Evolutionary conservation across 23 tunicate species (phyloP).

Genomic region (Diplosoma virens): DNA sequence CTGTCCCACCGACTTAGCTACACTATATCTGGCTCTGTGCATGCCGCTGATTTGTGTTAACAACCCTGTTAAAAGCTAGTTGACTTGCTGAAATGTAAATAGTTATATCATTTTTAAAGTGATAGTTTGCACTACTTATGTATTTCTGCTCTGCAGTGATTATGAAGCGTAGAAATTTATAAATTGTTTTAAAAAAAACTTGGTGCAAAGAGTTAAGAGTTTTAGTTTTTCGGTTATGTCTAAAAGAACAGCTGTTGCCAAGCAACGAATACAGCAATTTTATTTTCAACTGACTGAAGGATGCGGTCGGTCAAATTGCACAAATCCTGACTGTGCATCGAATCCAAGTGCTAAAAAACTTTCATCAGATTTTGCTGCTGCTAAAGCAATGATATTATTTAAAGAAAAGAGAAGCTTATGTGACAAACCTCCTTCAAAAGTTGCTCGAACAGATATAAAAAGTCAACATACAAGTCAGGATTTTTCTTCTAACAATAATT

Average conservation of each 20-base stretch:
- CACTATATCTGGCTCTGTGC: too few species aligned
- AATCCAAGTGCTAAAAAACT: slow-evolving; percentile 43
- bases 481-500: too few species aligned
- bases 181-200: too few species aligned
- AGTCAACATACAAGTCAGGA: neutral
- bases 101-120: too few species aligned
- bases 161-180: too few species aligned
- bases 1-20: too few species aligned
- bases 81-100: too few species aligned
- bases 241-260: slow-evolving; percentile 48
- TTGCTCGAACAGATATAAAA: slow-evolving; percentile 14
- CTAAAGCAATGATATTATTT: slow-evolving; percentile 43
- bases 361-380: slow-evolving; percentile 66
- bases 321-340: slow-evolving; percentile 82
- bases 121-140: too few species aligned
- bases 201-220: too few species aligned
- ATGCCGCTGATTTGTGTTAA: too few species aligned
- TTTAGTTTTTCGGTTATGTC: slow-evolving; percentile 29
- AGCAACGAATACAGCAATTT: slow-evolving; percentile 58
- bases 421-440: slow-evolving; percentile 29
- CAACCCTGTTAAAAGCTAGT: too few species aligned
- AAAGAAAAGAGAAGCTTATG: slow-evolving; percentile 51
- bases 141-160: too few species aligned
- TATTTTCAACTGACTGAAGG: slow-evolving; percentile 64
- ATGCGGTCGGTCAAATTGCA: slow-evolving; percentile 54